Evolutionary conservation across 1,140 invertebrate species (phyloP), one percentile per base, ranked within the genome.

Genomic region (Calliopsis andreniformis): DNA sequence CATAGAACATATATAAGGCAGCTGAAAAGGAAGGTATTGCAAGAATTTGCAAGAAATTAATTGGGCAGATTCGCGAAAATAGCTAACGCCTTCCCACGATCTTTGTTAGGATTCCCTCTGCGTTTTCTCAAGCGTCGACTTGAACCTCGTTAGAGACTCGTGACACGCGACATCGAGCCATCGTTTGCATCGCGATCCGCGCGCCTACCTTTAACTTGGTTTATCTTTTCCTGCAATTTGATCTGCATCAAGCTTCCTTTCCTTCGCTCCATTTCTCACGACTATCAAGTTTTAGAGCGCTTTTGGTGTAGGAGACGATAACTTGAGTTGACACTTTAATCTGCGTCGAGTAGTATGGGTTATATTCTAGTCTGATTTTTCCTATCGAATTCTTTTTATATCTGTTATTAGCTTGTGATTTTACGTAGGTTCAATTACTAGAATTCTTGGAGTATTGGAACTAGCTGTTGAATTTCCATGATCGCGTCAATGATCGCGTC

Each of bases 191-290:
- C 16, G 67, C 32, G 8, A 25, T n/a, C 39, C 53, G 32, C 30
- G 25, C 25, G 43, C 5, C 4, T 8, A 14, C n/a, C 4, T 18
- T 59, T 59, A 18, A n/a, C 18, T 35, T 16, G 1, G 0, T 6
- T 2, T 62, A 63, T 47, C 25, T 7, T 20, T 25, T 67, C 16
- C 56, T 10, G 32, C 32, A 42, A 63, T 72, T 45, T 16, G 58
- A 63, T 72, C 69, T 30, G 35, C n/a, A 53, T 63, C 43, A 35
- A 30, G 35, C 8, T 53, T 30, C 47, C 39, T 18, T 20, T 14
- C 18, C 43, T 62, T 39, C 43, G 43, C 16, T 56, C 32, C 55
- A 62, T 71, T 49, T 51, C 45, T 71, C 20, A 43, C 30, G 62
- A 64, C 32, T 35, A 28, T n/a, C 18, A 39, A 0, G 32, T 14